Percentiles rank a stretch among this genome's conserved stretches.
Conservation (phyloP, 2,888 invertebrate genomes). For the Deilephila elpenor region DNA sequence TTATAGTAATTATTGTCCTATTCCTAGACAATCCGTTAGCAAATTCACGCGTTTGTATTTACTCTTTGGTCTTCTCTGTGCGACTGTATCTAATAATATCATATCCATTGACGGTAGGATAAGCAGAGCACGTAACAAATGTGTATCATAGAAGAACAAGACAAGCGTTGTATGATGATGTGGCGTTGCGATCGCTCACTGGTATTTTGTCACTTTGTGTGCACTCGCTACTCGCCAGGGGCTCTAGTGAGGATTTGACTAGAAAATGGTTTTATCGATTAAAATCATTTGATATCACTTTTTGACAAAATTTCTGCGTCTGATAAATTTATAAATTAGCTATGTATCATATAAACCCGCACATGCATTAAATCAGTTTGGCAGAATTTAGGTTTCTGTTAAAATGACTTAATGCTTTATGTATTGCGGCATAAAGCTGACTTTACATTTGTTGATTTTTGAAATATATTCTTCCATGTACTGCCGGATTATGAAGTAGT, state of each 20-base stretch:
- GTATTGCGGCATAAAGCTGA: not conserved
- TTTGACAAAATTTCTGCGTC: not conserved
- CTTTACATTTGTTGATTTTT: not conserved
- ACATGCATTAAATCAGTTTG: not conserved
- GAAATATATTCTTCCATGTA: too few relatives aligned
- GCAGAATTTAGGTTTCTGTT: not conserved
- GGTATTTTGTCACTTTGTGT: not conserved
- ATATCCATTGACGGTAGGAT: not conserved
- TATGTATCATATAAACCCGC: not conserved
- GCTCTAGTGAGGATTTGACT: constrained; percentile 24
- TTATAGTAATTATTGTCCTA: not conserved
- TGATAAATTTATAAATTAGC: not conserved
- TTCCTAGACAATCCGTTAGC: not conserved
- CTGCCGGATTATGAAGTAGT: too few relatives aligned
- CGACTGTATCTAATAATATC: not conserved
- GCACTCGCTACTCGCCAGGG: not conserved
- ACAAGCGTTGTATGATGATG: not conserved
- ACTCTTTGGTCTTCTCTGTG: not conserved
- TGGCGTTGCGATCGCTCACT: not conserved
- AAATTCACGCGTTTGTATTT: not conserved
- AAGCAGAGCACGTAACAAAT: too few relatives aligned
- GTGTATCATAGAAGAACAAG: not conserved
- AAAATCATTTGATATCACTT: constrained; percentile 17
- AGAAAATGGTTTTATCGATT: constrained; percentile 25
- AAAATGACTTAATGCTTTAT: not conserved